Base-by-base conservation (phyloP, 92 coral and sea anemone genomes). In the Porites lobata region DNA sequence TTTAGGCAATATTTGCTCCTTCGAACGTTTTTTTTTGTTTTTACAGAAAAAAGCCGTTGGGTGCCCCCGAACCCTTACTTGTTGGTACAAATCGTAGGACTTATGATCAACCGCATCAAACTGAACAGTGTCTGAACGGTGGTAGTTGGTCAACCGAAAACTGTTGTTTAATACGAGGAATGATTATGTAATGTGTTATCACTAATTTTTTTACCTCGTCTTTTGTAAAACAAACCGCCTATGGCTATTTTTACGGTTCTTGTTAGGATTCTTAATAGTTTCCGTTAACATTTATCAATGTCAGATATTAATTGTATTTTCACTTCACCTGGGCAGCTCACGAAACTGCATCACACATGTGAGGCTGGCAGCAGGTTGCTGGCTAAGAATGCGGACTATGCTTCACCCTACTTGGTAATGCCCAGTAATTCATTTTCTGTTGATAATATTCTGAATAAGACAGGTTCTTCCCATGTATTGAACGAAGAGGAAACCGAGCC, bases 391-490 rank as follows among this genome's bases (percentile, higher is more conserved):
- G 17, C n/a, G 15, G 38, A 21, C 24, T 0, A 10, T 12, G 13
- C 14, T 19, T 22, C 17, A 24, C 20, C 43, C 47, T 1, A 9
- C 15, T 13, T 1, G 38, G 47, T 9, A 22, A 95, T 96, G 99
- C 96, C 89, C 15, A 76, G 85, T 56, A 91, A 92, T 74, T 93
- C 95, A 53, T 94, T 96, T 82, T 96, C 99, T 21, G 92, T 92
- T 54, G 94, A 95, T 70, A 94, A 87, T 66, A 85, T 94, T 61
- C 88, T 96, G 19, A 84, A 85, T 67, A 89, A 92, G 47, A 38
- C 7, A 77, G 87, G 89, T 29, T 57, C 88, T n/a, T 52, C 84
- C n/a, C 47, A 38, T 38, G 47, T 38, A 38, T 38, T 38, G 47
- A 38, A 38, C 47, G 47, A 38, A 29, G 90, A 17, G 47, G 74